phyloP scores from a whole-genome alignment of 2,797 vertebrate genomes.

The Melopsittacus undulatus region DNA sequence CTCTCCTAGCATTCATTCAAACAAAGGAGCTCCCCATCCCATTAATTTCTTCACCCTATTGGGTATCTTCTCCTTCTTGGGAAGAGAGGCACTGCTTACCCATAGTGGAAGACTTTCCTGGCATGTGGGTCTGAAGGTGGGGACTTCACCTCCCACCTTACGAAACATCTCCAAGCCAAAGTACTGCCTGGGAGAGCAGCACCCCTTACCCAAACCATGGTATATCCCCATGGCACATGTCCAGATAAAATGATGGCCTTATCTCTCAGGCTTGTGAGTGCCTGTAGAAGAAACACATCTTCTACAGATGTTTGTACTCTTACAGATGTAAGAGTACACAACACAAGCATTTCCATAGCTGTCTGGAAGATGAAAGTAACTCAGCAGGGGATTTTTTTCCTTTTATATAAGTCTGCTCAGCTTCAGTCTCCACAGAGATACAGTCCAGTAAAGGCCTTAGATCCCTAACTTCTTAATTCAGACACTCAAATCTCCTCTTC shows the following conservation, averaged over 20 bases:
- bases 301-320: too few relatives aligned
- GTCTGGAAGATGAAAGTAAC: neutral
- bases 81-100: neutral
- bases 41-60: slow-evolving; percentile 4
- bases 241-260: neutral
- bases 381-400: neutral
- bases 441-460: neutral
- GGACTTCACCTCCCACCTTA: neutral
- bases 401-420: neutral
- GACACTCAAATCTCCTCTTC: neutral
- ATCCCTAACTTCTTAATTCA: neutral
- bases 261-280: neutral
- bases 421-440: neutral
- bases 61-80: neutral
- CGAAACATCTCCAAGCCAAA: neutral
- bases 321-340: neutral
- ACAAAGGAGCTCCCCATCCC: neutral
- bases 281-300: neutral
- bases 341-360: neutral
- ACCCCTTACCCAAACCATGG: neutral
- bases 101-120: neutral
- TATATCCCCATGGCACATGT: neutral
- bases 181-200: neutral
- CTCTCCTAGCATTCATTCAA: neutral
- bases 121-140: neutral